These are phyloP conservation scores for Drosophila repletoides DNA, from an alignment of 1,140 invertebrate genomes.

Conservation along the genomic window DNA sequence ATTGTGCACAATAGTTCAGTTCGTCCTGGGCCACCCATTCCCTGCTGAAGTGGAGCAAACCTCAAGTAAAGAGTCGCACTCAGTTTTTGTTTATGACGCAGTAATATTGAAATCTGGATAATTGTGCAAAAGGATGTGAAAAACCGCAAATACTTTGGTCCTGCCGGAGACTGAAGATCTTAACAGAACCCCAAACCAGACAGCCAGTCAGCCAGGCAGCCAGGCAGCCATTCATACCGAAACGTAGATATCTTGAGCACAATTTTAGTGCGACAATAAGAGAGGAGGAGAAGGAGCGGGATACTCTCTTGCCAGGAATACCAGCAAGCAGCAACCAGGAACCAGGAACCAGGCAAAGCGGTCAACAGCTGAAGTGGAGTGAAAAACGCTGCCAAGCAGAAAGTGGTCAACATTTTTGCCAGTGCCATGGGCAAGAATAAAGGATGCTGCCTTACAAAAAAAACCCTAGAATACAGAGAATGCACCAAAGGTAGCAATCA, in stretches of 20 bases:
- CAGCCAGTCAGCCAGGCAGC: slow-evolving; percentile 21
- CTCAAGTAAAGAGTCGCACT: slow-evolving; percentile 40
- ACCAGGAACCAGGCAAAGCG: slow-evolving; percentile 22
- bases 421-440: slow-evolving; percentile 75
- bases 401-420: slow-evolving; percentile 80
- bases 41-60: no score
- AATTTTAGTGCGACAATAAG: slow-evolving; percentile 67
- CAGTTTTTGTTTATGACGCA: slow-evolving; percentile 71
- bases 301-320: no score
- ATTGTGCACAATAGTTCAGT: slow-evolving; percentile 36
- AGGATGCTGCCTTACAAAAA: slow-evolving; percentile 42
- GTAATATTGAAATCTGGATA: slow-evolving; percentile 79
- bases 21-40: no score
- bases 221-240: slow-evolving; percentile 38
- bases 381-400: slow-evolving; percentile 69
- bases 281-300: slow-evolving; percentile 8
- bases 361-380: slow-evolving; percentile 38
- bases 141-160: slow-evolving; percentile 73
- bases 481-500: slow-evolving; percentile 62
- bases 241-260: slow-evolving; percentile 71
- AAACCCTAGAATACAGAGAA: slow-evolving; percentile 23
- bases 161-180: no score
- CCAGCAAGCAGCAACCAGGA: neutral
- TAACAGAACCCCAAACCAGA: no score
- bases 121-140: slow-evolving; percentile 78